Evolutionary conservation across 2,113 vertebrate species (phyloP).

Genomic region (Apteryx owenii): DNA sequence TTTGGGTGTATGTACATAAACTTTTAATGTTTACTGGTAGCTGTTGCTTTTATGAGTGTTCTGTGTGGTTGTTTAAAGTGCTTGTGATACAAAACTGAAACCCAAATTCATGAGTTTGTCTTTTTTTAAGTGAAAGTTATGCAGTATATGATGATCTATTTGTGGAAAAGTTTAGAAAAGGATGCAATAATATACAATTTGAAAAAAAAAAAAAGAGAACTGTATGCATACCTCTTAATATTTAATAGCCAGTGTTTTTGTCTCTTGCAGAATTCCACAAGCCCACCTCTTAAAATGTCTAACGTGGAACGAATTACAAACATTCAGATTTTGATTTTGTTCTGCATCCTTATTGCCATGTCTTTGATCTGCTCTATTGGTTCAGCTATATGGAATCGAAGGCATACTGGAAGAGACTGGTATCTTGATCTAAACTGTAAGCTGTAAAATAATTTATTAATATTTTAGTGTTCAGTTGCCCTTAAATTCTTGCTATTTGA

Average conservation of each 20-base stretch:
- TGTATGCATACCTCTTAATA: not conserved
- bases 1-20: not conserved
- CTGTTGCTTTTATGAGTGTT: not conserved
- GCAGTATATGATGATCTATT: not conserved
- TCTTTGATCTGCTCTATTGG: conserved; percentile 96
- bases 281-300: conserved; percentile 95
- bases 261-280: conserved; percentile 92
- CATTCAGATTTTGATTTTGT: conserved; percentile 96
- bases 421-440: conserved; percentile 98
- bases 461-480: not conserved
- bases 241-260: not conserved
- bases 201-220: not conserved
- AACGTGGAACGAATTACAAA: conserved; percentile 98
- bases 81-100: not conserved
- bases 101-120: not conserved
- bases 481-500: not conserved
- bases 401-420: conserved; percentile 91
- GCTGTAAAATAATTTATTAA: conserved; percentile 54
- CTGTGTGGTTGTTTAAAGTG: not conserved
- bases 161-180: not conserved
- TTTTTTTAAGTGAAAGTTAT: not conserved
- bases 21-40: not conserved
- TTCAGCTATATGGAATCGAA: conserved; percentile 94
- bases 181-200: not conserved
- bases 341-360: conserved; percentile 96